Conservation (phyloP, 2,113 vertebrate species). For the Ranitomeya imitator region DNA sequence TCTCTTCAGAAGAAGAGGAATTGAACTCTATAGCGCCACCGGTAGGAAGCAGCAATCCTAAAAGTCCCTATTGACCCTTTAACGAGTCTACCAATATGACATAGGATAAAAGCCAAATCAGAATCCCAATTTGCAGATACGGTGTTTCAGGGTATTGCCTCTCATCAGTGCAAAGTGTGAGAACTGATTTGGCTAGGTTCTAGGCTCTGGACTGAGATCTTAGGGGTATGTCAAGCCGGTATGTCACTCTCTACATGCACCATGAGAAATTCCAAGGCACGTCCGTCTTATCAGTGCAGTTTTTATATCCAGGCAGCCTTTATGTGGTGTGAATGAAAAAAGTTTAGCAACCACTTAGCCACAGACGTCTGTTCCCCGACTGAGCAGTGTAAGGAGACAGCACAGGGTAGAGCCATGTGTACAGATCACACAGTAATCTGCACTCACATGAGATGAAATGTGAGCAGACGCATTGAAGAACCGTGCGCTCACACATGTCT, state of each 20-base stretch:
- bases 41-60: too few relatives aligned
- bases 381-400: slow-evolving; percentile 14
- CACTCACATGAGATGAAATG: slow-evolving; percentile 62
- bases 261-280: not conserved
- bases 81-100: too few relatives aligned
- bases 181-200: too few relatives aligned
- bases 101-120: too few relatives aligned
- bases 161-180: too few relatives aligned
- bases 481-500: slow-evolving; percentile 54
- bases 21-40: too few relatives aligned
- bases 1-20: not conserved
- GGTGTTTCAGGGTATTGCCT: too few relatives aligned
- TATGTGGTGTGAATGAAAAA: not conserved
- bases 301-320: not conserved
- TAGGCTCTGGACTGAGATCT: too few relatives aligned
- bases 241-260: too few relatives aligned
- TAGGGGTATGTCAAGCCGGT: too few relatives aligned
- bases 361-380: not conserved
- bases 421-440: slow-evolving; percentile 60
- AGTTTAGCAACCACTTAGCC: slow-evolving; percentile 33
- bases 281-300: not conserved
- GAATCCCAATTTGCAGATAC: too few relatives aligned
- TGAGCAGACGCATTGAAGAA: slow-evolving; percentile 12
- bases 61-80: too few relatives aligned
- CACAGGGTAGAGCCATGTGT: slow-evolving; percentile 70